These are phyloP conservation scores for Eubucco bourcierii DNA, from an alignment of 2,113 vertebrate species.

Conservation along the genomic window DNA sequence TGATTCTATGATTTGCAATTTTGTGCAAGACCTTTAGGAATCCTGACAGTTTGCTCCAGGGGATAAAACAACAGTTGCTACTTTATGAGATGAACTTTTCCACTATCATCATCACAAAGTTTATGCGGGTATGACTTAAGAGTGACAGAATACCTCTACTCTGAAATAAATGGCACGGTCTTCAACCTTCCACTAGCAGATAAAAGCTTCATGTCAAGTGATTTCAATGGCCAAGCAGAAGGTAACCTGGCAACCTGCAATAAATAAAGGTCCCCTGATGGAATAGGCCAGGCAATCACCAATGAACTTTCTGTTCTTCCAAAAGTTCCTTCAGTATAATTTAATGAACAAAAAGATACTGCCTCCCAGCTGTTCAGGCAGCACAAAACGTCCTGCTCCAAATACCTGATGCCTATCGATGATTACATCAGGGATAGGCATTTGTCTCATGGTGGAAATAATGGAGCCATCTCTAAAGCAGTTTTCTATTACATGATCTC, in stretches of 20 bases:
- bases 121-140: slow-evolving; percentile 1
- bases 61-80: slow-evolving; percentile 14
- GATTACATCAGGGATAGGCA: background rate
- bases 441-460: background rate
- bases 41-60: slow-evolving; percentile 35
- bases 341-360: background rate
- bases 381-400: background rate
- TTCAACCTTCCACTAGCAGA: background rate
- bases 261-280: background rate
- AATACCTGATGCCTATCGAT: background rate
- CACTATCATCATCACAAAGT: background rate
- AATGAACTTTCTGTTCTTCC: background rate
- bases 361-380: background rate
- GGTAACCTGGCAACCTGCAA: background rate
- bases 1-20: slow-evolving; percentile 6
- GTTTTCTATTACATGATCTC: background rate
- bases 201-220: slow-evolving; percentile 5
- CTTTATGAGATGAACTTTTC: slow-evolving; percentile 21
- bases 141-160: background rate
- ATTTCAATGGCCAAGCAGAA: slow-evolving; percentile 5
- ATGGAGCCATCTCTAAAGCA: background rate
- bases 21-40: slow-evolving; percentile 24
- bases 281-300: background rate
- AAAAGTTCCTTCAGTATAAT: background rate
- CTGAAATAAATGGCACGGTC: slow-evolving; percentile 4